Percentiles rank a stretch among this genome's conserved stretches.
phyloP scores from a whole-genome alignment of 2,113 vertebrate species.

The Mus pahari region DNA sequence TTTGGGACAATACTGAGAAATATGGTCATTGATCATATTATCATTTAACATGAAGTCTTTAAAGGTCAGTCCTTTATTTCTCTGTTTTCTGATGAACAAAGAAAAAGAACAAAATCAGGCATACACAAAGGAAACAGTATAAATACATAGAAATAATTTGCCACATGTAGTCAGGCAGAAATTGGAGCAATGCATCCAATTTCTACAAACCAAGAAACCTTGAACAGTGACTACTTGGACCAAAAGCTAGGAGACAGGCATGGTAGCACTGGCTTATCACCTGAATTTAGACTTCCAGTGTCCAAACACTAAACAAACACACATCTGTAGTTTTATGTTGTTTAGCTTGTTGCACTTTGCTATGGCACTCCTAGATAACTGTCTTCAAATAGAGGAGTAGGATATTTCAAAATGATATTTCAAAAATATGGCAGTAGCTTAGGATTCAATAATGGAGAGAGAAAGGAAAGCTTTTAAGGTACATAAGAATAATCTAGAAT shows the following conservation, averaged over 20 bases:
- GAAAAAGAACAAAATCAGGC: neutral
- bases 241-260: neutral
- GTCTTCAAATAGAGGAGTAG: neutral
- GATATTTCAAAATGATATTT: neutral
- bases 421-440: neutral
- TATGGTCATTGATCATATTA: neutral
- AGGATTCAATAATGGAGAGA: neutral
- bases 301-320: neutral
- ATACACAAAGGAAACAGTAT: neutral
- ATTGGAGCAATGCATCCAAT: neutral
- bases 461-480: neutral
- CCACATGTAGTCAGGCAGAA: neutral
- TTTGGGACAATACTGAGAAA: neutral
- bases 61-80: neutral
- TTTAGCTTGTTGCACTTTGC: neutral
- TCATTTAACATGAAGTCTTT: neutral
- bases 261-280: neutral
- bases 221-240: neutral
- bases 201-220: neutral
- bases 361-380: neutral
- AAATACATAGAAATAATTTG: neutral
- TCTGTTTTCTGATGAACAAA: neutral
- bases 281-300: neutral
- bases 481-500: neutral
- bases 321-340: neutral